phyloP scores from a whole-genome alignment of 2,888 invertebrate species.

The Cataglyphis cursor region DNA sequence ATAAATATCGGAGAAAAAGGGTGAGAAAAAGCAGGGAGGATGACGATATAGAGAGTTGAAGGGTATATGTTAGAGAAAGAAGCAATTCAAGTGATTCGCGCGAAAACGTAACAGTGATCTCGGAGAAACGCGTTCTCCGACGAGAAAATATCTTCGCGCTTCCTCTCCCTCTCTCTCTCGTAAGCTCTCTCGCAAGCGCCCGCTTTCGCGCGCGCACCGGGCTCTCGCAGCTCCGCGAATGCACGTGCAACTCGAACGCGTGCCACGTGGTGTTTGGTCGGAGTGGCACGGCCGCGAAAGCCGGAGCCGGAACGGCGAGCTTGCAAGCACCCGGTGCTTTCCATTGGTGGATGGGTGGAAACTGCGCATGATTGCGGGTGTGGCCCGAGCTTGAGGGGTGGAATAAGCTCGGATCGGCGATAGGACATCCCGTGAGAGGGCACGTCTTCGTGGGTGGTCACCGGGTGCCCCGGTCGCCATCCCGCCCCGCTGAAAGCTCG shows the following conservation, averaged over 20 bases:
- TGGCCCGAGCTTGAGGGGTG: conserved; percentile 82
- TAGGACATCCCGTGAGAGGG: conserved; percentile 81
- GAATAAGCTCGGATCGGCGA: conserved; percentile 82
- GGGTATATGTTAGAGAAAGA: neutral
- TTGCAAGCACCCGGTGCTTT: conserved; percentile 81
- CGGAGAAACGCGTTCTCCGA: neutral
- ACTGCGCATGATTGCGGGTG: conserved; percentile 85
- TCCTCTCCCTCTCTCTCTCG: conserved; percentile 11
- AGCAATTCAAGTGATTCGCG: neutral
- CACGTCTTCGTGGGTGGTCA: conserved; percentile 83
- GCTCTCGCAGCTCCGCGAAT: conserved; percentile 75
- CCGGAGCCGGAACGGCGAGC: conserved; percentile 79
- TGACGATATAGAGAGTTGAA: neutral
- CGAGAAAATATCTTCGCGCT: neutral
- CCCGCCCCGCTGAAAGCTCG: conserved; percentile 61
- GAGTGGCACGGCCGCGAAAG: conserved; percentile 48
- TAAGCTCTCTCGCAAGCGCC: conserved; percentile 48
- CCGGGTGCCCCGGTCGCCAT: conserved; percentile 42
- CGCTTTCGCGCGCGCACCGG: conserved; percentile 63
- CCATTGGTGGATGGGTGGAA: conserved; percentile 85
- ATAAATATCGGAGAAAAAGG: neutral
- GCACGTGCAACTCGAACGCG: conserved; percentile 85
- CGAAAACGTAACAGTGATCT: neutral
- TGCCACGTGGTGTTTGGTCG: conserved; percentile 85
- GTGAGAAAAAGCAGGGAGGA: neutral